Percentiles rank a stretch among this genome's conserved stretches.
Conservation (phyloP, 2,888 invertebrate genomes). For the Eristalis pertinax region DNA sequence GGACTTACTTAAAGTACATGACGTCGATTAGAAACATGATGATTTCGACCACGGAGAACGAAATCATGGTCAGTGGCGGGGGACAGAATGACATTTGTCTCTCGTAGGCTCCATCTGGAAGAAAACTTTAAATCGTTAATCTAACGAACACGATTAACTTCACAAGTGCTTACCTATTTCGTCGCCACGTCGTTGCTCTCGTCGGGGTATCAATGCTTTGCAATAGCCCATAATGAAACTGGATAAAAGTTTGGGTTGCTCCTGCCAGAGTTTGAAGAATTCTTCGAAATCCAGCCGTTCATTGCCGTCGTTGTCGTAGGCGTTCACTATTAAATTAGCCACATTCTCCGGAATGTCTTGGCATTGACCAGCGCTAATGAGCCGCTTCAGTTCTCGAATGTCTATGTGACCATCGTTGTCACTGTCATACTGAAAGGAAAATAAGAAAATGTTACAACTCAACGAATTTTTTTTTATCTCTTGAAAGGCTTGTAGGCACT, state of each 20-base stretch:
- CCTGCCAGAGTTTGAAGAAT: slow-evolving; percentile 85
- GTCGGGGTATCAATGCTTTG: slow-evolving; percentile 78
- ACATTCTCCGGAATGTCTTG: slow-evolving; percentile 87
- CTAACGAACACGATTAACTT: not conserved
- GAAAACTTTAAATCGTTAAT: not conserved
- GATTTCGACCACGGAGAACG: slow-evolving; percentile 94
- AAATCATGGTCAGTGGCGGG: slow-evolving; percentile 94
- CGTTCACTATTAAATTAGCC: slow-evolving; percentile 85
- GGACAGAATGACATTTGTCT: slow-evolving; percentile 96
- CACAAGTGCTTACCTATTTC: slow-evolving; percentile 76
- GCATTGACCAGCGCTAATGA: slow-evolving; percentile 78
- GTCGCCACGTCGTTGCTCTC: slow-evolving; percentile 79
- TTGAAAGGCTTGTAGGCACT: no score
- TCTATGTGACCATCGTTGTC: slow-evolving; percentile 88
- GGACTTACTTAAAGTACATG: slow-evolving; percentile 80
- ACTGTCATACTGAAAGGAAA: slow-evolving; percentile 85
- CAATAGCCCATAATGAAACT: slow-evolving; percentile 79
- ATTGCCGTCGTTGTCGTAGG: slow-evolving; percentile 85
- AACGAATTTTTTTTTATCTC: no score
- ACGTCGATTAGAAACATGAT: slow-evolving; percentile 84
- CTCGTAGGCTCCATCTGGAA: slow-evolving; percentile 90
- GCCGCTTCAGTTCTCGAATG: slow-evolving; percentile 84
- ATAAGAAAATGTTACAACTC: not conserved
- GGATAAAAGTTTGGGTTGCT: slow-evolving; percentile 82
- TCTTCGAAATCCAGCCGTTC: slow-evolving; percentile 86